Percentiles rank a stretch among this genome's conserved stretches.
Conservation (phyloP, 2,113 vertebrate species). For the Dolichallabes microphthalmus region DNA sequence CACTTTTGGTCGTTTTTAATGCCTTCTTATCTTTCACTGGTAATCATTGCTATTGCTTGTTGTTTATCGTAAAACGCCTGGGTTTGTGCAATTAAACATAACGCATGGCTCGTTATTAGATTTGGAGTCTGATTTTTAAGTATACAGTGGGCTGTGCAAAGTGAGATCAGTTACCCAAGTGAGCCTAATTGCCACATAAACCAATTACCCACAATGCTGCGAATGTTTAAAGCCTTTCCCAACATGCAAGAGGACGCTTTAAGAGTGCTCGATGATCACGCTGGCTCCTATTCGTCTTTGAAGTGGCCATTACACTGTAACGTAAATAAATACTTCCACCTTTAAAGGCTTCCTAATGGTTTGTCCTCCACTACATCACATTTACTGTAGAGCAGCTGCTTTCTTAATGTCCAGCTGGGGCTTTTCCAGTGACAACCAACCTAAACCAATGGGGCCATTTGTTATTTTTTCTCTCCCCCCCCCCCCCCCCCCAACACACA, state of each 20-base stretch:
- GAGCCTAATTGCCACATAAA: slow-evolving; percentile 61
- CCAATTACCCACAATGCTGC: slow-evolving; percentile 59
- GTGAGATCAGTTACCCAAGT: slow-evolving; percentile 58
- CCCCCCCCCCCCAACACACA: not conserved
- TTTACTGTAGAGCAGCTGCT: slow-evolving; percentile 49
- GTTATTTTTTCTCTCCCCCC: not conserved
- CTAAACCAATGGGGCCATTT: slow-evolving; percentile 24
- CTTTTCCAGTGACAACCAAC: slow-evolving; percentile 42
- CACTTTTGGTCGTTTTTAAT: not conserved
- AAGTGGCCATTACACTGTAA: slow-evolving; percentile 63
- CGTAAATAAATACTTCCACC: slow-evolving; percentile 65
- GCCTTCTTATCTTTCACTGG: not conserved
- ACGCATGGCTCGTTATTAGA: slow-evolving; percentile 57
- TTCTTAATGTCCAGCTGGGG: slow-evolving; percentile 49
- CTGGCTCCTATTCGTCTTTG: slow-evolving; percentile 61
- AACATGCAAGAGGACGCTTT: slow-evolving; percentile 57
- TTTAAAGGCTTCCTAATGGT: slow-evolving; percentile 61
- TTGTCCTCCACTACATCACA: slow-evolving; percentile 56
- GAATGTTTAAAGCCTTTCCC: slow-evolving; percentile 62
- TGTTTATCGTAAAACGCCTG: slow-evolving; percentile 49
- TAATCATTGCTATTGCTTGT: slow-evolving; percentile 36
- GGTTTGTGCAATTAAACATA: slow-evolving; percentile 45
- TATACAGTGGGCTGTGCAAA: slow-evolving; percentile 54
- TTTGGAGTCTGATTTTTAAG: slow-evolving; percentile 54
- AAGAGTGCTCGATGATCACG: slow-evolving; percentile 56